A percentile compares a stretch with the other conserved stretches of the same genome.
phyloP scores from a whole-genome alignment of 2,113 vertebrate genomes.

The Narcine bancroftii region DNA sequence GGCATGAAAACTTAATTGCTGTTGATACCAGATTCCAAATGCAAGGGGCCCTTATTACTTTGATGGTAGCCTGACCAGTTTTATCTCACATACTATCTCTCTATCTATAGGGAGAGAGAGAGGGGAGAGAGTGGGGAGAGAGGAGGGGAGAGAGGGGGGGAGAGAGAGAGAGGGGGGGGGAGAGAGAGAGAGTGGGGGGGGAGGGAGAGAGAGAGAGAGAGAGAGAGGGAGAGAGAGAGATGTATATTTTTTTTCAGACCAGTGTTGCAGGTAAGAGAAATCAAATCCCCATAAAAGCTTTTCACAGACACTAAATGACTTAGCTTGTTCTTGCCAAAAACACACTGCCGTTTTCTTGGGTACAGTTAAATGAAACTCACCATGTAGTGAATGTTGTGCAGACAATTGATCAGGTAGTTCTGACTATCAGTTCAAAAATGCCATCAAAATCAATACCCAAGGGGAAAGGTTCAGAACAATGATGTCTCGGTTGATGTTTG shows the following conservation, averaged over 20 bases:
- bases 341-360: not conserved
- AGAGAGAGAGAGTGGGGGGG: too few species aligned
- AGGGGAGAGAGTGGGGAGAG: too few species aligned
- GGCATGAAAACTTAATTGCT: too few species aligned
- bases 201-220: too few species aligned
- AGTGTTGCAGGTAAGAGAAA: not conserved
- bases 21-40: not conserved
- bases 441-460: not conserved
- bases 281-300: not conserved
- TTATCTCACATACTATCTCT: not conserved
- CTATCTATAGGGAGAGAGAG: too few species aligned
- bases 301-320: not conserved
- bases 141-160: too few species aligned
- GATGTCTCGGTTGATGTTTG: too few species aligned
- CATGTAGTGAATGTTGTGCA: not conserved
- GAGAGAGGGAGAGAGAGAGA: too few species aligned
- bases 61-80: not conserved
- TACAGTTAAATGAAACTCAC: conserved; percentile 7
- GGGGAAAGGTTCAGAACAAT: not conserved
- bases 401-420: not conserved
- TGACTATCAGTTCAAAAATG: not conserved
- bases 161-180: too few species aligned
- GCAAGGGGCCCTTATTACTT: not conserved
- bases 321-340: not conserved
- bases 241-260: too few species aligned